A percentile compares a stretch with the other conserved stretches of the same genome.
Evolutionary conservation across 1,140 invertebrate species (phyloP).

Genomic region (Cepaea nemoralis): DNA sequence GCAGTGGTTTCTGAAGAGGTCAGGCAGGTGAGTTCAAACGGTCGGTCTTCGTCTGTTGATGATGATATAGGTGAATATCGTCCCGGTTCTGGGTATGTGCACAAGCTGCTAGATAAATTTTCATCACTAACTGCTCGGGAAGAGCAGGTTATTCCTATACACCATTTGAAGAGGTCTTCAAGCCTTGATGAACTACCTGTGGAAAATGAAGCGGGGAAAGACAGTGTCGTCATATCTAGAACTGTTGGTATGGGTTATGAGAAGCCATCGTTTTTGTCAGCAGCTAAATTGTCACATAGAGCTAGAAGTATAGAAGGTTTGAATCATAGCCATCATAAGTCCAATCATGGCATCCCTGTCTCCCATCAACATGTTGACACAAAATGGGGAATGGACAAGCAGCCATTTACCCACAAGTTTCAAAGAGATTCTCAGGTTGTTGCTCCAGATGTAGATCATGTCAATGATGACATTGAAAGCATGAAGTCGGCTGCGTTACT

Average conservation of each 20-base stretch:
- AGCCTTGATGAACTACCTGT: constrained; percentile 64
- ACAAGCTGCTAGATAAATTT: constrained; percentile 66
- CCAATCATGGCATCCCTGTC: constrained; percentile 11
- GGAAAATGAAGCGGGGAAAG: constrained; percentile 8
- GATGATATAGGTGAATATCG: constrained; percentile 60
- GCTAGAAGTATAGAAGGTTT: constrained; percentile 32
- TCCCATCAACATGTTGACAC: constrained; percentile 38
- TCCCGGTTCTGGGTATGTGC: constrained; percentile 67
- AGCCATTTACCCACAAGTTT: constrained; percentile 14
- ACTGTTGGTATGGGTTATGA: background rate
- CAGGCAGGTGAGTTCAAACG: background rate
- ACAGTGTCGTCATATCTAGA: background rate
- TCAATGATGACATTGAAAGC: constrained; percentile 62
- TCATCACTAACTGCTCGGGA: constrained; percentile 53
- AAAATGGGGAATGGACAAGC: constrained; percentile 33
- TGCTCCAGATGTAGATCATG: constrained; percentile 59
- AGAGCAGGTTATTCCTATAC: constrained; percentile 15
- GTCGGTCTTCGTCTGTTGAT: background rate
- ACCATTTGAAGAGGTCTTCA: constrained; percentile 53
- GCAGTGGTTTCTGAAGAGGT: background rate
- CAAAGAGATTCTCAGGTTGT: constrained; percentile 40
- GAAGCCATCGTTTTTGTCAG: background rate
- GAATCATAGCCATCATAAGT: constrained; percentile 4
- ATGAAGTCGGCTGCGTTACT: constrained; percentile 22
- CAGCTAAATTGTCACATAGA: constrained; percentile 21